Evolutionary conservation across 2,888 invertebrate species (phyloP), one percentile per base, ranked within the genome.

Genomic region (Scaptomyza parva): DNA sequence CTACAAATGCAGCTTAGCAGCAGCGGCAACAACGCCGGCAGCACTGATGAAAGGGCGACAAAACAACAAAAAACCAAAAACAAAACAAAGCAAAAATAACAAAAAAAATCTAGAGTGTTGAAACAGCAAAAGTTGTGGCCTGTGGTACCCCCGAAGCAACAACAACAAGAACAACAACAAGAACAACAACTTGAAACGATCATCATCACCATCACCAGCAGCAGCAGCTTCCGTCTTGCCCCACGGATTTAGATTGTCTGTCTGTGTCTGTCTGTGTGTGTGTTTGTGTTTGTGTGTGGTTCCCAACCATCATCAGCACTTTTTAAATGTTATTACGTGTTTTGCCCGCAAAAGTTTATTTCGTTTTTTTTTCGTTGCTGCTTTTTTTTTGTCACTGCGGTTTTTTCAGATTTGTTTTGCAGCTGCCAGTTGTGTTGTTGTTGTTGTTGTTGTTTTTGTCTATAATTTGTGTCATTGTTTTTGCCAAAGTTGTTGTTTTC

Each of bases 271-370:
- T 28, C 9, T 9, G 9, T 26, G 0, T 28, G 9, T 28, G 9
- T 28, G n/a, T n/a, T n/a, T n/a, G n/a, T n/a, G n/a, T n/a, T 12
- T 39, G 48, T 43, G 45, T 60, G 47, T 45, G 53, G 72, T 30
- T 58, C 47, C 35, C 63, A 59, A 33, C 57, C 78, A 80, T 75
- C 79, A 74, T 80, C 79, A 74, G 74, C 77, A 75, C 71, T 77
- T 79, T 79, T 80, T 79, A 80, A 79, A 79, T 79, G 76, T 74
- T 74, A 75, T 79, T 79, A 79, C 76, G 76, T 79, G 79, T 79
- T 78, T 78, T 62, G 73, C 69, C 79, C 73, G 63, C 79, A 76
- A 78, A 78, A 79, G 67, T 79, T 68, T 64, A 61, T 66, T 71
- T 60, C 41, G 35, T 41, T 33, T 3, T 28, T 28, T 9, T 45